Evolutionary conservation across 2,888 invertebrate species (phyloP).

Genomic region (Cotesia congregata): DNA sequence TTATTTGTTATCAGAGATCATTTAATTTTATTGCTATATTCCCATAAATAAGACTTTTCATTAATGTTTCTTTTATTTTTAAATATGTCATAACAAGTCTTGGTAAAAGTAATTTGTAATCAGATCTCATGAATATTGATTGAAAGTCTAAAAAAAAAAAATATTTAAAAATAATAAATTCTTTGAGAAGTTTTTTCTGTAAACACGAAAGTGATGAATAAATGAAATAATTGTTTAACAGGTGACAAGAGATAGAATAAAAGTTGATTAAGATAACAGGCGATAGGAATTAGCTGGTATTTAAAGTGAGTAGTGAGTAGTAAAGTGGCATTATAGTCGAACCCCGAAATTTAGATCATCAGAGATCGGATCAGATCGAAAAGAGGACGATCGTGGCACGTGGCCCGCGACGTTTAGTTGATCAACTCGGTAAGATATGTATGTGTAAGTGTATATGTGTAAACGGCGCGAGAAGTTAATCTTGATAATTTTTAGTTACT

Average conservation of each 20-base stretch:
- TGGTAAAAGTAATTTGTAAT: too few species aligned
- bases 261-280: background rate
- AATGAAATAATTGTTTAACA: too few species aligned
- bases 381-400: background rate
- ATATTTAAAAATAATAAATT: too few species aligned
- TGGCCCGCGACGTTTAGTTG: background rate
- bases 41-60: too few species aligned
- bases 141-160: too few species aligned
- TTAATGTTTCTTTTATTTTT: too few species aligned
- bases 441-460: slow-evolving; percentile 18
- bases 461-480: slow-evolving; percentile 57
- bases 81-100: too few species aligned
- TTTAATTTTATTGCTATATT: too few species aligned
- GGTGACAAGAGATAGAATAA: background rate
- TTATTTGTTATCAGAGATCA: too few species aligned
- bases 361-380: slow-evolving; percentile 51
- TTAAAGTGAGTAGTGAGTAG: background rate
- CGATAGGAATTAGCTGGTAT: slow-evolving; percentile 10
- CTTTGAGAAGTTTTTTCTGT: too few species aligned
- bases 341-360: slow-evolving; percentile 62
- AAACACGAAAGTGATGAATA: too few species aligned
- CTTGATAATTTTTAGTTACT: slow-evolving; percentile 63
- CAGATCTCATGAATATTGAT: too few species aligned
- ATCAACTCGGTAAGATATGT: slow-evolving; percentile 41
- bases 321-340: background rate